These are phyloP conservation scores for Pandemis heparana DNA, from an alignment of 2,888 invertebrate genomes.

Conservation along the genomic window DNA sequence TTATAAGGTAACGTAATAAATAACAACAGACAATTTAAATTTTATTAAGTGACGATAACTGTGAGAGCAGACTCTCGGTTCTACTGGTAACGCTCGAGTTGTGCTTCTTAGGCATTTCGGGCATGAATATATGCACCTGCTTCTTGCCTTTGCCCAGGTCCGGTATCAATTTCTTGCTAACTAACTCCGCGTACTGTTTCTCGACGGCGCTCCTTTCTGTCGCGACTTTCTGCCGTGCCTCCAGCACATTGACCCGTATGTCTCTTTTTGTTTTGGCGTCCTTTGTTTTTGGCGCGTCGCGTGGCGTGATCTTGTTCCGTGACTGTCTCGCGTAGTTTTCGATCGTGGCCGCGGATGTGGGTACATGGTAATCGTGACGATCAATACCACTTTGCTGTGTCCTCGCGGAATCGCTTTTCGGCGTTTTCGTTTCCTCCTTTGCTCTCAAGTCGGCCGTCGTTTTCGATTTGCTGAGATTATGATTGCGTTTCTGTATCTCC, in stretches of 20 bases:
- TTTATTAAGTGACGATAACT: constrained; percentile 54
- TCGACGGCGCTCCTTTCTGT: constrained; percentile 71
- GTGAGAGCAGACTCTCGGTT: constrained; percentile 71
- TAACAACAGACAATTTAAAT: neutral
- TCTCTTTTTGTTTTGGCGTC: constrained; percentile 58
- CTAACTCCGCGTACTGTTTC: constrained; percentile 76
- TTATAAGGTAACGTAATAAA: neutral
- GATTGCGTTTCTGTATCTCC: constrained; percentile 68
- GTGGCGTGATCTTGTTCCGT: constrained; percentile 77
- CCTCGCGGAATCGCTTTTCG: constrained; percentile 68
- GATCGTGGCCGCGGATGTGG: constrained; percentile 79
- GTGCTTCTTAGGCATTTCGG: constrained; percentile 86
- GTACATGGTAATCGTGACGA: constrained; percentile 76
- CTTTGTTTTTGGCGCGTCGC: constrained; percentile 63
- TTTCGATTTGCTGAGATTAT: constrained; percentile 70
- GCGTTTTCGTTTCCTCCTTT: constrained; percentile 63
- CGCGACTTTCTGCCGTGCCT: constrained; percentile 74
- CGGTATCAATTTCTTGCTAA: constrained; percentile 76
- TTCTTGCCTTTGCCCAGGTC: constrained; percentile 80
- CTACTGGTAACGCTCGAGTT: constrained; percentile 62
- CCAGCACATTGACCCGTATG: constrained; percentile 63
- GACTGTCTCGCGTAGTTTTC: constrained; percentile 83
- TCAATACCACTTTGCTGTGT: constrained; percentile 74
- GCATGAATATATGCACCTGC: constrained; percentile 92
- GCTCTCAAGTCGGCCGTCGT: constrained; percentile 67